Percentiles rank a stretch among this genome's conserved stretches.
Evolutionary conservation across 1,140 invertebrate genomes (phyloP).

Genomic region (Fopius arisanus): DNA sequence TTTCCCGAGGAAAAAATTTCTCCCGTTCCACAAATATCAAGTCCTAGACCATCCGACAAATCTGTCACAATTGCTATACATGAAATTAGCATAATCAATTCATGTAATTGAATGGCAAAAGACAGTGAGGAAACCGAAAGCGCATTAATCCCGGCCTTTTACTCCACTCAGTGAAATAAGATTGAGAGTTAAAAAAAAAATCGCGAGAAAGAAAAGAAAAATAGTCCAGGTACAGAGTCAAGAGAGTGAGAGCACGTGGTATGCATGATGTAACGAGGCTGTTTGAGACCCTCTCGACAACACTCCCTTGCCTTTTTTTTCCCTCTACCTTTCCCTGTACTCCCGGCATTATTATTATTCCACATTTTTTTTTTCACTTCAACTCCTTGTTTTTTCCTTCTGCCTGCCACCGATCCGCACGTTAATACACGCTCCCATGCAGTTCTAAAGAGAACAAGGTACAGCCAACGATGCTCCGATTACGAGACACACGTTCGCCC

Average conservation of each 20-base stretch:
- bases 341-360: neutral
- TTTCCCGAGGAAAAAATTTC: no score
- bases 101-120: constrained; percentile 5
- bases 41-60: no score
- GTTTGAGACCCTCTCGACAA: neutral
- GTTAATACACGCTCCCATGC: constrained; percentile 28
- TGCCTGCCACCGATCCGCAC: constrained; percentile 3
- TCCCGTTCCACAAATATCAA: no score
- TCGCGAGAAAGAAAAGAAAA: neutral
- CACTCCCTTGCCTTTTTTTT: neutral
- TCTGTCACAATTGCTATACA: no score
- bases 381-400: neutral
- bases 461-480: constrained; percentile 26
- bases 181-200: neutral
- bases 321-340: neutral
- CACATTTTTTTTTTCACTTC: neutral
- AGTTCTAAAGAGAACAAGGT: constrained; percentile 19
- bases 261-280: constrained; percentile 18
- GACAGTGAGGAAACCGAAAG: neutral
- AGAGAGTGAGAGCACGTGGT: constrained; percentile 5
- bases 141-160: neutral
- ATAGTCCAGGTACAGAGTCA: neutral
- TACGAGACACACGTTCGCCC: constrained; percentile 18
- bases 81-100: neutral
- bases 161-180: neutral